These are phyloP conservation scores for Osmerus mordax DNA, from an alignment of 2,113 vertebrate genomes.

Conservation along the genomic window DNA sequence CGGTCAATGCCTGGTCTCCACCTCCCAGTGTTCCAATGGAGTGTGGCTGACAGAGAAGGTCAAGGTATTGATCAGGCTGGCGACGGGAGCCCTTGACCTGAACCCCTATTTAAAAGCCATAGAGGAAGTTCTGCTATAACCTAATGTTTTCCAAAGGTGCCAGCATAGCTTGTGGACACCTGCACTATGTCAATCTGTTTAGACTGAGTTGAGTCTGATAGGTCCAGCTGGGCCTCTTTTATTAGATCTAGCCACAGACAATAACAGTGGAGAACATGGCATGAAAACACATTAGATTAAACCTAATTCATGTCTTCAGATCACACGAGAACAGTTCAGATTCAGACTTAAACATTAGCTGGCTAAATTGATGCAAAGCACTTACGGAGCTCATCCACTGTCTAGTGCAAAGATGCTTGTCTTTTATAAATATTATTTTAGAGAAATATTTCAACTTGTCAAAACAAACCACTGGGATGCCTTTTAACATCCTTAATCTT, in stretches of 20 bases:
- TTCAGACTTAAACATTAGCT: slow-evolving; percentile 66
- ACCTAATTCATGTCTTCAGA: slow-evolving; percentile 66
- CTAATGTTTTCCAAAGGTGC: slow-evolving; percentile 79
- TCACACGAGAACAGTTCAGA: slow-evolving; percentile 56
- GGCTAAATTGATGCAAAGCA: slow-evolving; percentile 67
- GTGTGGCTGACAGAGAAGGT: slow-evolving; percentile 49
- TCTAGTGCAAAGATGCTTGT: slow-evolving; percentile 69
- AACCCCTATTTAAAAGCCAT: slow-evolving; percentile 71
- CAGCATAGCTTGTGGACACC: slow-evolving; percentile 72
- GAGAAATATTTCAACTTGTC: slow-evolving; percentile 72
- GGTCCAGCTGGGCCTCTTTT: slow-evolving; percentile 69
- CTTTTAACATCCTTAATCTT: slow-evolving; percentile 73
- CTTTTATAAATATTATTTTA: slow-evolving; percentile 73
- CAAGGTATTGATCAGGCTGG: slow-evolving; percentile 72
- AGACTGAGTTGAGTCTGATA: slow-evolving; percentile 57
- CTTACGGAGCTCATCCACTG: slow-evolving; percentile 66
- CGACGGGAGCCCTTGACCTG: slow-evolving; percentile 77
- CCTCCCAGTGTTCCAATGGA: slow-evolving; percentile 27
- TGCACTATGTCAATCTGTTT: slow-evolving; percentile 65
- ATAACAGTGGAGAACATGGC: slow-evolving; percentile 66
- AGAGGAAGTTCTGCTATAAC: slow-evolving; percentile 78
- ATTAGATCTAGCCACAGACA: slow-evolving; percentile 66
- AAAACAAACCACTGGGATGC: slow-evolving; percentile 70
- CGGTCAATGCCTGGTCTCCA: slow-evolving; percentile 57
- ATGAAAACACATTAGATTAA: slow-evolving; percentile 67